Evolutionary conservation across 2,113 vertebrate genomes (phyloP).

Genomic region (Corapipo altera): DNA sequence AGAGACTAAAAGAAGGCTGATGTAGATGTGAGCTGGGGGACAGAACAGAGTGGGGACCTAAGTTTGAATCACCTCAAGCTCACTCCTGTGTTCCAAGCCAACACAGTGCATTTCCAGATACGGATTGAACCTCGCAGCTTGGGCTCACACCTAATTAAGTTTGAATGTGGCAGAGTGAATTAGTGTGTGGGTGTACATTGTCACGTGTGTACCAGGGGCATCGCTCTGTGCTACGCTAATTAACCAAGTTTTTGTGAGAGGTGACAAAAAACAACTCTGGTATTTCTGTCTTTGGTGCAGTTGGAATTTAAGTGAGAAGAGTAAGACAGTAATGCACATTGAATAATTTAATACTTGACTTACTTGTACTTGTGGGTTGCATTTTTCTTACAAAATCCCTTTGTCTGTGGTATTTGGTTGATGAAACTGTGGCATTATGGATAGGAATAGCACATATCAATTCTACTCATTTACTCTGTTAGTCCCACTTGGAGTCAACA

Average conservation of each 20-base stretch:
- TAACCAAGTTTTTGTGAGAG: conserved; percentile 54
- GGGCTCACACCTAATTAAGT: conserved; percentile 51
- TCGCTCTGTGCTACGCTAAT: conserved; percentile 7
- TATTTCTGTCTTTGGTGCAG: conserved; percentile 9
- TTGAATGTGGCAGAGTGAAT: conserved; percentile 24
- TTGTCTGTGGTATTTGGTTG: neutral
- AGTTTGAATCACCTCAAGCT: neutral
- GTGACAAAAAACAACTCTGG: conserved; percentile 18
- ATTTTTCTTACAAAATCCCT: neutral
- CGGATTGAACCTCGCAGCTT: neutral
- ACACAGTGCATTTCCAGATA: neutral
- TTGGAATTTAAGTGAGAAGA: conserved; percentile 20
- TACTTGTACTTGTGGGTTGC: neutral
- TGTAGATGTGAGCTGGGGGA: neutral
- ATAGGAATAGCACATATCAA: neutral
- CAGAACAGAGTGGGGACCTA: neutral
- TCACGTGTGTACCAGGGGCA: conserved; percentile 40
- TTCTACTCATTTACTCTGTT: neutral
- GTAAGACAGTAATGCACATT: neutral
- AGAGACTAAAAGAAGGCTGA: neutral
- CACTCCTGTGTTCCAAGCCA: neutral
- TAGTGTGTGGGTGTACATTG: conserved; percentile 17
- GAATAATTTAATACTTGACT: conserved; percentile 3
- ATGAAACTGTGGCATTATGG: neutral
- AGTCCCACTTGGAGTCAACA: neutral